Base-by-base conservation (phyloP, 2,797 vertebrate species). In the Platyrinchus mystaceus region DNA sequence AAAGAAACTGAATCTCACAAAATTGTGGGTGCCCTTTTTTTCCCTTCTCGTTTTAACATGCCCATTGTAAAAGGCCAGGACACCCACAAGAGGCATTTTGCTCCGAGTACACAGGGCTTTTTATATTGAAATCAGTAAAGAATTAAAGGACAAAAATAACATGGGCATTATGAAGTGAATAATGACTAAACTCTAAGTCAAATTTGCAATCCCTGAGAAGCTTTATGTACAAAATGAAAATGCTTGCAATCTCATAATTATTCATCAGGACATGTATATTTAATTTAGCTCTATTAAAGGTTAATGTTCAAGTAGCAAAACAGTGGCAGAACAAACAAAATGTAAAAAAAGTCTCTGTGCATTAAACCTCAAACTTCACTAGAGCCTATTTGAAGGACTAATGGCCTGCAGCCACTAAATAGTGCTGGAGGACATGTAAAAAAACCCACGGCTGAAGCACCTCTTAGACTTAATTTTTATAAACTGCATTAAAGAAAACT, bases 271-370 rank as follows among this genome's bases (percentile, higher is more conserved):
- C 96, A 98, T 97, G 96, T 97, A 97, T 97, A 97, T 98, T 98
- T 98, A 97, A 97, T 97, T 97, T 95, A 95, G 96, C 95, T 97
- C 84, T 91, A 98, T 97, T 97, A 98, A 97, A 98, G 97, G 97
- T 98, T 97, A 97, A 98, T 97, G 97, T 95, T 95, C 90, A 94
- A 97, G 96, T 93, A 97, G 96, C 97, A 96, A 95, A 97, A 97
- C 96, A 97, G 97, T 94, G 73, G 82, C 89, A 97, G 96, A 96
- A 97, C 87, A 96, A 97, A 95, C 80, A 95, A 95, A 96, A 96
- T 89, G 94, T 90, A 96, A 96, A 96, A 97, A 91, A 88, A 94
- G 96, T 94, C 96, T 96, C 96, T 60, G 58, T 53, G 82, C 95
- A 96, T 96, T 97, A 92, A 84, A 93, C 95, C 95, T 83, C 96